Base-by-base conservation (phyloP, 2,888 invertebrate species). In the Eremobia ochroleuca region DNA sequence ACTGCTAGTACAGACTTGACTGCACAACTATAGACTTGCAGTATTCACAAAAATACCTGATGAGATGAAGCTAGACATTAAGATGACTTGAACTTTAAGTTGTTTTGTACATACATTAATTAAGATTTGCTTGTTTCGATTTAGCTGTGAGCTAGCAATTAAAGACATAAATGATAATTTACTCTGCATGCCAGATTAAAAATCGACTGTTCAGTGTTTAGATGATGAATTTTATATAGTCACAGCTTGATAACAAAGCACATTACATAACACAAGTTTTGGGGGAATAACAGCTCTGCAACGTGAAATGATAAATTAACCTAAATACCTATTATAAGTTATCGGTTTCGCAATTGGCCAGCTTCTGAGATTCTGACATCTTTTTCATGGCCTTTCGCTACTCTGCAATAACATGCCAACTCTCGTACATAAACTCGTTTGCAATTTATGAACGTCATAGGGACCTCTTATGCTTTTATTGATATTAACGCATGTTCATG, bases 311-410 rank as follows among this genome's bases (percentile, higher is more conserved):
- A 37, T 4, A 64, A 18, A 18, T 31, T 61, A 25, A 55, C 21
- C 21, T 21, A 46, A 21, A 58, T 31, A 25, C 11, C 25, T 25
- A 55, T 13, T 43, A 46, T 34, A 52, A n/a, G 71, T 46, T 55
- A 72, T 40, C 15, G 49, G 58, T 83, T 83, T 74, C 82, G 77
- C 83, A 86, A 88, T 76, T 79, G 65, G 69, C 59, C 71, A 81
- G 79, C 78, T 49, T 79, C 65, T 79, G 28, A 34, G 43, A 31
- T 28, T 79, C 15, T 87, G 87, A 87, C 86, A 88, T 86, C 82
- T 82, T 83, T 85, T 88, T 76, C 81, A 82, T 87, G 89, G 87
- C 87, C 89, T 89, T 89, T 85, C 67, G 77, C 75, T 72, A 74
- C 62, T 88, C 87, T 81, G 76, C 88, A 85, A 75, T 59, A 79